Base-by-base conservation (phyloP, 1,140 invertebrate genomes). In the Macrocentrus cingulum region DNA sequence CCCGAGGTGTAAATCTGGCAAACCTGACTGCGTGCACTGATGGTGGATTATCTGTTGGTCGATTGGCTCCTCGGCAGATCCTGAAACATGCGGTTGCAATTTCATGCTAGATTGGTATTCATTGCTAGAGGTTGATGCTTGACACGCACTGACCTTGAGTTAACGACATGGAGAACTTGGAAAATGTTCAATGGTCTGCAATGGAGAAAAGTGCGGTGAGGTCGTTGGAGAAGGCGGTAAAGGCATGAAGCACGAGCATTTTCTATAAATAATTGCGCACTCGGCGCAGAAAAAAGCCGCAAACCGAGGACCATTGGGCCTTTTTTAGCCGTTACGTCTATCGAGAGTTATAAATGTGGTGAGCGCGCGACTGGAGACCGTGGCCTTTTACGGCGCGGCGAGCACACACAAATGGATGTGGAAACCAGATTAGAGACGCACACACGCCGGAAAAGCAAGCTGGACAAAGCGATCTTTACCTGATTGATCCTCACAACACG, bases 131-230 rank as follows among this genome's bases (percentile, higher is more conserved):
- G 6, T 6, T 34, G 29, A 34, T 11, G 11, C 29, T n/a, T n/a
- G n/a, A 34, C 6, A 34, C 29, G 11, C 55, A 41, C 45, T 51
- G 52, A 77, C 76, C 75, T 77, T 76, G 72, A 66, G 59, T 63
- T 62, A 68, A 70, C 64, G 76, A 77, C 76, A 79, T 79, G 66
- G 66, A 62, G 66, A 61, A n/a, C n/a, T n/a, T n/a, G 63, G 52
- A 59, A 61, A 39, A 50, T 41, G 44, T 61, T 59, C 54, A 49
- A 59, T 41, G 36, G 66, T 66, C 75, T 78, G 64, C 8, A 77
- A 72, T 50, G 39, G 56, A 20, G 56, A 54, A 50, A 46, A 54
- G 3, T 42, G n/a, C 20, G 41, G 8, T n/a, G 20, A 42, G 1
- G 15, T 44, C 13, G 20, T 18, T 18, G 2, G 22, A 52, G 46